A percentile compares a stretch with the other conserved stretches of the same genome.
Evolutionary conservation across 2,113 vertebrate genomes (phyloP).

Genomic region (Cinclus cinclus): DNA sequence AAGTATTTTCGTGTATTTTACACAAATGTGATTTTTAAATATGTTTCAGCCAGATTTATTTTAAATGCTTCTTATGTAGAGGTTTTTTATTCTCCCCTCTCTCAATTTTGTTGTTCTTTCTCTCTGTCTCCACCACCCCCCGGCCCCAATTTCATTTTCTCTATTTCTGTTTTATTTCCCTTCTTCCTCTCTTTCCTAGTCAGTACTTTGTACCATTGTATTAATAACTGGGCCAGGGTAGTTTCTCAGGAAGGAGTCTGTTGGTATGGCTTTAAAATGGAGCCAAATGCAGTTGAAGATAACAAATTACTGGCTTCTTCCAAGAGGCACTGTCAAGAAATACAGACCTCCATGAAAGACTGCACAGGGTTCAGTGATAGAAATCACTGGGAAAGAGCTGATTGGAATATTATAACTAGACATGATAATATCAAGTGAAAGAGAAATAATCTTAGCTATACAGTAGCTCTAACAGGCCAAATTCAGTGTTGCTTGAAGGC

Average conservation of each 20-base stretch:
- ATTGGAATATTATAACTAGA: conserved; percentile 38
- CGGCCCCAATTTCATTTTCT: neutral
- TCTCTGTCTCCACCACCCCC: neutral
- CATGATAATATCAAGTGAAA: conserved; percentile 14
- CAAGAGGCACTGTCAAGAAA: conserved; percentile 56
- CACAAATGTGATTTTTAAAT: conserved; percentile 92
- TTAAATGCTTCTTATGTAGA: conserved; percentile 86
- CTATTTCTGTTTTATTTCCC: neutral
- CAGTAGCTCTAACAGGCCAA: conserved; percentile 60
- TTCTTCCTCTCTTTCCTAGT: conserved; percentile 76
- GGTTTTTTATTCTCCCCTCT: conserved; percentile 62
- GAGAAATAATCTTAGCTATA: conserved; percentile 53
- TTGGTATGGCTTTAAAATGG: conserved; percentile 64
- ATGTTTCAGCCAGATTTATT: conserved; percentile 90
- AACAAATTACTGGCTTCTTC: conserved; percentile 60
- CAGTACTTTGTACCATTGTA: conserved; percentile 79
- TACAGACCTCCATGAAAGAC: neutral
- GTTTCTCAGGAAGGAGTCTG: conserved; percentile 80
- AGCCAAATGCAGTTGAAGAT: conserved; percentile 66
- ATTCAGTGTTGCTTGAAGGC: conserved; percentile 19
- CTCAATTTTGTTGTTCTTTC: neutral
- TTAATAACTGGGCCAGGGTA: conserved; percentile 85
- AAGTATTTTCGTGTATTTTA: conserved; percentile 89
- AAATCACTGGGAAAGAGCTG: conserved; percentile 53
- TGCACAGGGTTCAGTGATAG: conserved; percentile 1